phyloP scores from a whole-genome alignment of 2,113 vertebrate genomes.

The Paracanthobrama guichenoti region DNA sequence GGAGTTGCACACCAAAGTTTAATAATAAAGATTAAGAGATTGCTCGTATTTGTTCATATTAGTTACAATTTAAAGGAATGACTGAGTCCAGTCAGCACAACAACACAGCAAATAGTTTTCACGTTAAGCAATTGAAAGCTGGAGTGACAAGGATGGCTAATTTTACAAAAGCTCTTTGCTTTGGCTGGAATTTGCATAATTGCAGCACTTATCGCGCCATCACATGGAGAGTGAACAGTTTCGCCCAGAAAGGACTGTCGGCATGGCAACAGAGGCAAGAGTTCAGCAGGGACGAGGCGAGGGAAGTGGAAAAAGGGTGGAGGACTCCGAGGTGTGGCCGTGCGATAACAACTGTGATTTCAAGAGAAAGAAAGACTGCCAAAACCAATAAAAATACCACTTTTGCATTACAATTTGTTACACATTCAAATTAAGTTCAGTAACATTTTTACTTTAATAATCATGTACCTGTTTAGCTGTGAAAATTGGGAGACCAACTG shows the following conservation, averaged over 20 bases:
- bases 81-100: not conserved
- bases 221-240: conserved; percentile 59
- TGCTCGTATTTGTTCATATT: not conserved
- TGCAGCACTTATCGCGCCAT: conserved; percentile 75
- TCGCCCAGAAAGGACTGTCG: conserved; percentile 65
- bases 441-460: not conserved
- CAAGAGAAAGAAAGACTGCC: not conserved
- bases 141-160: conserved; percentile 54
- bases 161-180: conserved; percentile 67
- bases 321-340: not conserved
- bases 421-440: not conserved
- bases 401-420: not conserved
- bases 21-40: not conserved
- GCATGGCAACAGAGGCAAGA: conserved; percentile 72
- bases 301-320: conserved; percentile 21
- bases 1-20: not conserved
- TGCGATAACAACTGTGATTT: not conserved
- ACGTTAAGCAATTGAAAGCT: conserved; percentile 6
- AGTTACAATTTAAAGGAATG: not conserved
- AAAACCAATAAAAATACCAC: not conserved
- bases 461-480: not conserved
- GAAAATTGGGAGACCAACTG: not conserved
- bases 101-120: conserved; percentile 27
- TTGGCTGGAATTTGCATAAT: conserved; percentile 76
- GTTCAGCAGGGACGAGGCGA: conserved; percentile 63